Evolutionary conservation across 2,888 invertebrate genomes (phyloP), one percentile per base, ranked within the genome.

Genomic region (Drosophila mayaguana): DNA sequence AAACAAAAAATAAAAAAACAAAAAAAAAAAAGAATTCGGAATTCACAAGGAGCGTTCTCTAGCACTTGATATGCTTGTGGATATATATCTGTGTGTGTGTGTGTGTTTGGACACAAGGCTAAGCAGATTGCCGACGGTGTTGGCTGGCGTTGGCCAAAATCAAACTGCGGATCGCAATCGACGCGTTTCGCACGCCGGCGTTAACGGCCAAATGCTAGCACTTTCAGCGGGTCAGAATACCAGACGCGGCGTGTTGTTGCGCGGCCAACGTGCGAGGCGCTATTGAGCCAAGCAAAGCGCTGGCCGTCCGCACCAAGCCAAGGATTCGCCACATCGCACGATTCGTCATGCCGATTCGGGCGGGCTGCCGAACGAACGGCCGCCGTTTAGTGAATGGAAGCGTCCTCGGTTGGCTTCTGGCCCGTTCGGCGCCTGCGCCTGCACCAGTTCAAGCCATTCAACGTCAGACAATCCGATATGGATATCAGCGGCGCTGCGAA

Each of bases 181-280:
- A 57, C 62, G 70, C 57, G 62, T 50, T 70, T 73, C 43, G 71
- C 70, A 46, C 72, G 72, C 72, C 64, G 71, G 64, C 66, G 66
- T 55, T 68, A 36, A 68, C 36, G 56, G 55, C 36, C 63, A 38
- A 38, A 7, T 28, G 7, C 8, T 7, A 28, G 28, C 28, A 28
- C 6, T 38, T 6, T 2, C 16, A 32, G 11, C 32, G 32, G 16
- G 5, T 38, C 36, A 38, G 14, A 38, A 14, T 36, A 55, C 46
- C 32, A 20, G 45, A 53, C 62, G 57, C 65, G 72, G 75, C 82
- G 75, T 84, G 78, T 78, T 87, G 78, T 78, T 68, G 75, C 84
- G 67, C 64, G 66, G 75, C 79, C 87, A 78, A 81, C 79, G 72
- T 73, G 79, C 81, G 61, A 78, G 75, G 67, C 87, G 84, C 83